Evolutionary conservation across 1,140 invertebrate genomes (phyloP), one percentile per base, ranked within the genome.

Genomic region (Adelges cooleyi): DNA sequence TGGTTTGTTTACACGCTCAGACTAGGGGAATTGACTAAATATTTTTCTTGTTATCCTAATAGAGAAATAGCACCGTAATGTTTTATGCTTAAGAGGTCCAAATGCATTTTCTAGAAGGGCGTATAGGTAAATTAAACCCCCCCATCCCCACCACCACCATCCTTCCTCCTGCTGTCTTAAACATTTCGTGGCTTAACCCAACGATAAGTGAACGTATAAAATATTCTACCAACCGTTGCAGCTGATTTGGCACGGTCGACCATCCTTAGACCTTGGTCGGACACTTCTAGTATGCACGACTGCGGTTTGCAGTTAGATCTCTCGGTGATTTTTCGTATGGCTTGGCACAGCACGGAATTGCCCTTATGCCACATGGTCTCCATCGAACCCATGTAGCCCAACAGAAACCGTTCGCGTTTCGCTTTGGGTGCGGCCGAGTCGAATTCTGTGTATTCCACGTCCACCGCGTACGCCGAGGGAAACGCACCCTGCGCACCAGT

Each of bases 311-410:
- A 81, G 33, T 80, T 80, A 17, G 79, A 78, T 69, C 82, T 83
- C 1, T 85, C 83, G 1, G 88, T 80, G 65, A 91, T 90, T 73
- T 89, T 86, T 65, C 85, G 83, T 3, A 91, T 87, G 5, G 89
- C 88, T 76, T 90, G 88, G 72, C 87, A 90, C n/a, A 92, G 84
- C 0, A 91, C 89, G 0, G 85, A 82, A 4, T 87, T 90, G 23
- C 88, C 95, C 79, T 97, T 98, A 75, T 97, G 92, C 68, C 88
- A 86, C 66, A 88, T 79, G 0, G 95, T 95, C 76, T 98, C 95
- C 40, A 98, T 89, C 2, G 93, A 96, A 0, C 95, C 95, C 70
- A 98, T 82, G 75, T 97, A 97, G 70, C 90, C 89, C 70, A 98
- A 77, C 51, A 95, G 82, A 75, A 94, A 98, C 71, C 90, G 78